Percentiles rank a stretch among this genome's conserved stretches.
These are phyloP conservation scores for Pandemis heparana DNA, from an alignment of 2,888 invertebrate species.

Conservation along the genomic window DNA sequence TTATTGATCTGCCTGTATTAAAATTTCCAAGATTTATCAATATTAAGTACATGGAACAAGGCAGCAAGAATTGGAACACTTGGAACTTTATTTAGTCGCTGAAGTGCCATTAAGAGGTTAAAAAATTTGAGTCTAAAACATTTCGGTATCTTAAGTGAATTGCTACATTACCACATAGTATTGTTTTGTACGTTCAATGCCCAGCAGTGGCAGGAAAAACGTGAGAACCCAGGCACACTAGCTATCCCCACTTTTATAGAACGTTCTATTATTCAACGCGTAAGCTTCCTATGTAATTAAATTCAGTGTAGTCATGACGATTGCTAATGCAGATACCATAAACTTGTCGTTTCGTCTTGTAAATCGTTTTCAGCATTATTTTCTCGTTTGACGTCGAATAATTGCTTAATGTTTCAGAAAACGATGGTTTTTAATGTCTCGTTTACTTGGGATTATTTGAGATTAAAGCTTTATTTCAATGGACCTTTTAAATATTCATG, in stretches of 20 bases:
- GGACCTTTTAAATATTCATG: not conserved
- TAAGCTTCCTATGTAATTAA: conserved; percentile 29
- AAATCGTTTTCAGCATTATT: conserved; percentile 28
- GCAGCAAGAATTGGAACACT: not conserved
- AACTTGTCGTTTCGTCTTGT: conserved; percentile 22
- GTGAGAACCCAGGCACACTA: conserved; percentile 4
- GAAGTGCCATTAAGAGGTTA: not conserved
- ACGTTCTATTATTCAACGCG: conserved; percentile 22
- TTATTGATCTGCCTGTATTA: conserved; percentile 23
- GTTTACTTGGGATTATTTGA: not conserved
- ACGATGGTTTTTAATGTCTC: conserved; percentile 5
- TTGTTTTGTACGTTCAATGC: not conserved
- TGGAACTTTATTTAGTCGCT: not conserved
- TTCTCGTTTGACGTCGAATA: conserved; percentile 22
- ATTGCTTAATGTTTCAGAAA: conserved; percentile 30
- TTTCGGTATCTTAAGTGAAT: not conserved
- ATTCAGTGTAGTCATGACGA: conserved; percentile 18
- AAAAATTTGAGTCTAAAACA: not conserved
- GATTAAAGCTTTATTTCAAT: not conserved
- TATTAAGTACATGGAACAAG: not conserved
- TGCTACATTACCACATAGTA: not conserved
- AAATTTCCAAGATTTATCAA: conserved; percentile 6
- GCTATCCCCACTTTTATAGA: conserved; percentile 8
- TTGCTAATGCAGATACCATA: conserved; percentile 28
- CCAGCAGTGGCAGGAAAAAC: conserved; percentile 20